phyloP scores from a whole-genome alignment of 2,797 vertebrate species.

The Mormyrops boulengeri region DNA sequence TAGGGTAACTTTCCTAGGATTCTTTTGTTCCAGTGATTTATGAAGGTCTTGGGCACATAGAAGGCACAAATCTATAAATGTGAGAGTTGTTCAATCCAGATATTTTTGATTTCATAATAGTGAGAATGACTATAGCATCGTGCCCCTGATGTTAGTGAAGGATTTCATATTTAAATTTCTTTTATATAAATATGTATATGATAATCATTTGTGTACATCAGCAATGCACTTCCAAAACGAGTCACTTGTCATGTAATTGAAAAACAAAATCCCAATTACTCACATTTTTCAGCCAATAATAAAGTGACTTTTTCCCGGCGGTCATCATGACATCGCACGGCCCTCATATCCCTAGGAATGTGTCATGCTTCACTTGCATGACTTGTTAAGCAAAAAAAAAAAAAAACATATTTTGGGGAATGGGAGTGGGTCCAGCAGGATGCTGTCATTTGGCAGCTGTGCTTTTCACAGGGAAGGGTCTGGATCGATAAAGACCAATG shows the following conservation, averaged over 20 bases:
- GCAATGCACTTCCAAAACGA: not conserved
- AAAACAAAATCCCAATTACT: not conserved
- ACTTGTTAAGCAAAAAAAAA: not conserved
- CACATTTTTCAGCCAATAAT: not conserved
- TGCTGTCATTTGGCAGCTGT: not conserved
- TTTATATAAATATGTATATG: not conserved
- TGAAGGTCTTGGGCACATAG: not conserved
- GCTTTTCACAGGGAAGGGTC: not conserved
- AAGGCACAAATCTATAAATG: not conserved
- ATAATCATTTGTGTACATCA: not conserved
- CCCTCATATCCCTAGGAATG: not conserved
- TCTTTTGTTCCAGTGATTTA: not conserved
- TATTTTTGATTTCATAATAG: not conserved
- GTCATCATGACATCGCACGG: not conserved
- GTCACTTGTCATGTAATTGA: not conserved
- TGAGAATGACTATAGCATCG: not conserved
- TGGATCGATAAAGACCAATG: constrained; percentile 14
- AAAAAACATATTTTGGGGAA: not conserved
- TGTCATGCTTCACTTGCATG: not conserved
- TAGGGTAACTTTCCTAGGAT: not conserved
- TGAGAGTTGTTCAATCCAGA: not conserved
- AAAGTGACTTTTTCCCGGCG: not conserved
- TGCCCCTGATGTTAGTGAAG: not conserved
- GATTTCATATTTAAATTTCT: not conserved
- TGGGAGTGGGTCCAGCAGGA: not conserved